A percentile compares a stretch with the other conserved stretches of the same genome.
Evolutionary conservation across 37 sponge, comb jelly and placozoan species (phyloP).

Genomic region (Crambe crambe): DNA sequence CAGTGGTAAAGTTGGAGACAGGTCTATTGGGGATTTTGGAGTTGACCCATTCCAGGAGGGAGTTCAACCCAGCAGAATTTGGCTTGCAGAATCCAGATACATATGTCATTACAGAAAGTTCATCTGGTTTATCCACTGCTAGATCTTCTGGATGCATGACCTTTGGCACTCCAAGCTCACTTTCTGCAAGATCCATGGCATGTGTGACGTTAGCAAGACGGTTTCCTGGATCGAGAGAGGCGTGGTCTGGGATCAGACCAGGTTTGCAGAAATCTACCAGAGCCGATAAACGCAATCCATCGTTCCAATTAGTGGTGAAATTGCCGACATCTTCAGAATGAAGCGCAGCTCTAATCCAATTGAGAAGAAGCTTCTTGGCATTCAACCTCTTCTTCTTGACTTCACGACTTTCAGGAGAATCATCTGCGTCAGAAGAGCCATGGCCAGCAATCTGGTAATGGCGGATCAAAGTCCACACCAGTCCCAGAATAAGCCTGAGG

Average conservation of each 20-base stretch:
- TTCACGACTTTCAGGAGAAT: neutral
- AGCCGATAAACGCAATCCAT: conserved; percentile 64
- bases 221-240: conserved; percentile 53
- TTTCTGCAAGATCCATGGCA: conserved; percentile 79
- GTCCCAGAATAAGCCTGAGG: conserved; percentile 74
- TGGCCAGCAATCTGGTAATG: conserved; percentile 61
- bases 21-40: conserved; percentile 65
- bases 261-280: conserved; percentile 82
- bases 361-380: conserved; percentile 76
- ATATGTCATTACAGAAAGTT: conserved; percentile 89
- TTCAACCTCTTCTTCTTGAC: conserved; percentile 40
- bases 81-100: conserved; percentile 80
- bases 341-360: conserved; percentile 62
- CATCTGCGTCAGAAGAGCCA: neutral
- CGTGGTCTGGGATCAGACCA: conserved; percentile 73
- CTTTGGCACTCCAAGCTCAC: conserved; percentile 70
- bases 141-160: conserved; percentile 66
- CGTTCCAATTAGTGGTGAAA: conserved; percentile 83
- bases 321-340: conserved; percentile 42
- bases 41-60: conserved; percentile 76
- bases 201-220: conserved; percentile 53
- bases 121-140: conserved; percentile 72
- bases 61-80: conserved; percentile 60
- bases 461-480: conserved; percentile 77
- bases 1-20: conserved; percentile 75